Evolutionary conservation across 2,888 invertebrate genomes (phyloP), one percentile per base, ranked within the genome.

Genomic region (Drosophila helvetica): DNA sequence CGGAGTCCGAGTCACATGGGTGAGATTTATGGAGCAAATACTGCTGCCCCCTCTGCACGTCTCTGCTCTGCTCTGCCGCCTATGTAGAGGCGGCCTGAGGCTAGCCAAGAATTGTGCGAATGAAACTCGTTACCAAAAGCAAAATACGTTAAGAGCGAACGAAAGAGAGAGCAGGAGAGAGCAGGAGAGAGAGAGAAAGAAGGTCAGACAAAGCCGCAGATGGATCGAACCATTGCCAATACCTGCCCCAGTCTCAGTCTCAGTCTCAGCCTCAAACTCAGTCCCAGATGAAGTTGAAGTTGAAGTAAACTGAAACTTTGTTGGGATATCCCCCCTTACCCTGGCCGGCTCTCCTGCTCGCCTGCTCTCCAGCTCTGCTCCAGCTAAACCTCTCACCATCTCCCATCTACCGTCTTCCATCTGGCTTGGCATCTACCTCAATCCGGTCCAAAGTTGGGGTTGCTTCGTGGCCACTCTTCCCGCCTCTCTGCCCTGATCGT

Each of bases 11-110:
- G 59, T 27, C 61, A 59, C 61, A 62, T 62, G 69, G 66, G 71
- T 71, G 75, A 88, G 88, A 84, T 84, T 84, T 84, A 84, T 84
- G 87, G 87, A 86, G 85, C 87, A 88, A 86, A 86, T 75, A 33
- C 72, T 56, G 30, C 48, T 46, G 53, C 66, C 46, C 55, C 64
- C 38, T 46, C 17, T 10, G 22, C 10, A 8, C 17, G 42, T 53
- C 45, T 10, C 18, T 22, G 10, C 12, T 38, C 25, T 33, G 19
- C 60, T 5, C 60, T 5, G 22, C 22, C 63, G 46, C 51, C 47
- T 22, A 42, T 50, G 46, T 46, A 30, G 51, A 58, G 42, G 17
- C 52, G 70, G 70, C 80, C 45, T 55, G 68, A 74, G 77, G 82
- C 67, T 30, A 52, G 68, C 67, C 64, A 65, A 54, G 52, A 71